A percentile compares a stretch with the other conserved stretches of the same genome.
Conservation (phyloP, 2,113 vertebrate genomes). For the Pimephales promelas region DNA sequence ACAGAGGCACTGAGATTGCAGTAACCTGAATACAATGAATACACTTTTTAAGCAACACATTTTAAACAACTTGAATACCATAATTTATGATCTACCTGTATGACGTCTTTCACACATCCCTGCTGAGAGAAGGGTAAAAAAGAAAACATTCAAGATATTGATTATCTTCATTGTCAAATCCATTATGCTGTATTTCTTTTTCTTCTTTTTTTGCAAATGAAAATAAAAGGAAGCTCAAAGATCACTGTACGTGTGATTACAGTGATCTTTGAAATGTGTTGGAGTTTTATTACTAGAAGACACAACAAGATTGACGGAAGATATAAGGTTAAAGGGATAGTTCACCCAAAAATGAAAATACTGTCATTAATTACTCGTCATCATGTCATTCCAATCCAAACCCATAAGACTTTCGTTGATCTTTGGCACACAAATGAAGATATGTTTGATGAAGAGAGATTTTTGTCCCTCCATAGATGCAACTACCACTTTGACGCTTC, state of each 20-base stretch:
- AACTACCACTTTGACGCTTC: no score
- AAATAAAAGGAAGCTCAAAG: constrained; percentile 74
- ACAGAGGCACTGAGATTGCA: background rate
- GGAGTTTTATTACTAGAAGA: constrained; percentile 3
- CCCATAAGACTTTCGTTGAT: no score
- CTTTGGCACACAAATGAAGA: no score
- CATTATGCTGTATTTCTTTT: constrained; percentile 58
- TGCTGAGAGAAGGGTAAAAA: constrained; percentile 59
- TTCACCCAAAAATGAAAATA: no score
- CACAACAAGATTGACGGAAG: background rate
- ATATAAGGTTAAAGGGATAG: background rate
- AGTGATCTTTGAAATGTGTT: constrained; percentile 28
- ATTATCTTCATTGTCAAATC: constrained; percentile 58
- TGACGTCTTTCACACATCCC: constrained; percentile 45
- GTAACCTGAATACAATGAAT: background rate
- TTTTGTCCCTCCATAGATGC: no score
- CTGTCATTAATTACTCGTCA: no score
- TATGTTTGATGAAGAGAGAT: no score
- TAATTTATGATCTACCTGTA: background rate
- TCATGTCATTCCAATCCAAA: no score
- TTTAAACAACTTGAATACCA: background rate
- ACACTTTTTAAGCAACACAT: background rate
- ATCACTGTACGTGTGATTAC: constrained; percentile 51
- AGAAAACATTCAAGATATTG: constrained; percentile 46
- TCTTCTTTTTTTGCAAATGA: constrained; percentile 65